Evolutionary conservation across 2,797 vertebrate species (phyloP).

Genomic region (Mareca penelope): DNA sequence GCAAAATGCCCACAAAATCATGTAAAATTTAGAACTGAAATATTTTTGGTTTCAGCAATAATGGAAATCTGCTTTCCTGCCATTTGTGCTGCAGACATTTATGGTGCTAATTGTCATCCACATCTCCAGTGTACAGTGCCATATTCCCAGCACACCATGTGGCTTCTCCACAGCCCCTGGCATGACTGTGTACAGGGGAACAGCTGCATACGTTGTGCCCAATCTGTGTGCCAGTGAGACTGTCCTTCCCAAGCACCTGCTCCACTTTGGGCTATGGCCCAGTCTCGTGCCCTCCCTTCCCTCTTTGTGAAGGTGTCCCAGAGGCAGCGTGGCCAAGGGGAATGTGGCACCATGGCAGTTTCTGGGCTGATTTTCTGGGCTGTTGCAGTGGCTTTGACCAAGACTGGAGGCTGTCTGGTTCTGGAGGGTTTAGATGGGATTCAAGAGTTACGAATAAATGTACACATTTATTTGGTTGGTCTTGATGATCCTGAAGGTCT

Average conservation of each 20-base stretch:
- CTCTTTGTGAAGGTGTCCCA: background rate
- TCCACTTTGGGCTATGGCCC: background rate
- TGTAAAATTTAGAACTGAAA: background rate
- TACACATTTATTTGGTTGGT: background rate
- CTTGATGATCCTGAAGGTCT: background rate
- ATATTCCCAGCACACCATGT: background rate
- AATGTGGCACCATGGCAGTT: background rate
- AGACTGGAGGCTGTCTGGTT: background rate
- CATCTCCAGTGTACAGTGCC: background rate
- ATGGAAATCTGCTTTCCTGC: background rate
- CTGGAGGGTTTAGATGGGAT: background rate
- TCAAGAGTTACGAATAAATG: background rate
- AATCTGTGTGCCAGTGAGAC: background rate
- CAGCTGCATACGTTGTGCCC: fast-evolving
- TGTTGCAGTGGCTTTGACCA: background rate
- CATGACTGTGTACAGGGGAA: background rate
- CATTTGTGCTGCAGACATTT: background rate
- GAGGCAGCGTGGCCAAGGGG: background rate
- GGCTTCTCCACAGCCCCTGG: background rate
- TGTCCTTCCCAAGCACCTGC: background rate
- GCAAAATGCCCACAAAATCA: background rate
- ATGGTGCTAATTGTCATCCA: background rate
- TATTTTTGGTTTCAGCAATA: background rate
- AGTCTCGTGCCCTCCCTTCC: background rate
- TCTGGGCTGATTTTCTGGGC: background rate